Percentiles rank a stretch among this genome's conserved stretches.
These are phyloP conservation scores for Phalera bucephala DNA, from an alignment of 2,888 invertebrate species.

Conservation along the genomic window DNA sequence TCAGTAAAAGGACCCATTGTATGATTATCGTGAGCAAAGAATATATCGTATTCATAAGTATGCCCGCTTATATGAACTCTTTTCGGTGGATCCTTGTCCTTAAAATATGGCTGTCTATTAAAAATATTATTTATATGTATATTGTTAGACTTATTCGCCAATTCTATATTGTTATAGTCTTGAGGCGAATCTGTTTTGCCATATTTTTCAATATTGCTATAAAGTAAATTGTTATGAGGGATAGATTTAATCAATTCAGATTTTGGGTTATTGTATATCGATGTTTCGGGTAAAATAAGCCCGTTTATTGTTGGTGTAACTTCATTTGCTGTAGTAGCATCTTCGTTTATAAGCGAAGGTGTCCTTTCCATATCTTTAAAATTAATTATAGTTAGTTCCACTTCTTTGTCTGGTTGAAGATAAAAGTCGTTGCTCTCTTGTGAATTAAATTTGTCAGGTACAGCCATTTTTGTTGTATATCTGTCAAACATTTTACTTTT, in stretches of 20 bases:
- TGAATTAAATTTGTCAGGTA: background rate
- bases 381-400: slow-evolving; percentile 32
- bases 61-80: slow-evolving; percentile 36
- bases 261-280: too few relatives aligned
- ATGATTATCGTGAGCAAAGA: slow-evolving; percentile 19
- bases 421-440: background rate
- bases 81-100: slow-evolving; percentile 19
- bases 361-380: slow-evolving; percentile 24
- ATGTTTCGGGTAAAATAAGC: too few relatives aligned
- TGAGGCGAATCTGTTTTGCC: background rate
- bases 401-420: background rate
- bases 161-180: too few relatives aligned
- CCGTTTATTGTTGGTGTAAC: too few relatives aligned
- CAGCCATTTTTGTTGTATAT: too few relatives aligned
- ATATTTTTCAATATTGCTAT: slow-evolving; percentile 1
- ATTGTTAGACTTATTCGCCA: too few relatives aligned
- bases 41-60: slow-evolving; percentile 41
- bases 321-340: too few relatives aligned
- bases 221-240: slow-evolving; percentile 4
- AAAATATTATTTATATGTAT: too few relatives aligned
- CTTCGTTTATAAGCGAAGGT: too few relatives aligned
- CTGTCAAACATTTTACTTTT: slow-evolving; percentile 14
- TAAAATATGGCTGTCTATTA: background rate
- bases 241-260: background rate
- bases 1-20: background rate